Conservation (phyloP, 1,140 invertebrate species). For the Drosophila parabipectinata region DNA sequence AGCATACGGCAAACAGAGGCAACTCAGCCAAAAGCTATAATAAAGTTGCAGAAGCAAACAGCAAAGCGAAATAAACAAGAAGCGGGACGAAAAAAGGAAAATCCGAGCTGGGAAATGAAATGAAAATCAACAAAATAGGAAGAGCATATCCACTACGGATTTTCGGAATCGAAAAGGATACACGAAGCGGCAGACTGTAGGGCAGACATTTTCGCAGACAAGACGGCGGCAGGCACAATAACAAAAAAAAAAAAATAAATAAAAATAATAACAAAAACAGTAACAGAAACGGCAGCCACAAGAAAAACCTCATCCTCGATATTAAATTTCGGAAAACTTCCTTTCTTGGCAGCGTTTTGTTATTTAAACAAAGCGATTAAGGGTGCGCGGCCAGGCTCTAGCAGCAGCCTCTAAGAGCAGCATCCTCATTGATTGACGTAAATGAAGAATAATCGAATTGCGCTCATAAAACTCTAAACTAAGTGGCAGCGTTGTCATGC, state of each 20-base stretch:
- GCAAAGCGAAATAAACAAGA: constrained; percentile 70
- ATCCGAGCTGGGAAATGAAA: constrained; percentile 62
- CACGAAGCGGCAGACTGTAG: constrained; percentile 45
- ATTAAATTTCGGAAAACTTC: constrained; percentile 70
- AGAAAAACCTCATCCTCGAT: constrained; percentile 34
- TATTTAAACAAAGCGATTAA: constrained; percentile 74
- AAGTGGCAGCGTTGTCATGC: constrained; percentile 49
- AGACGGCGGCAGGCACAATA: constrained; percentile 47
- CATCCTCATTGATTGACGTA: constrained; percentile 75
- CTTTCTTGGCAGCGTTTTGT: constrained; percentile 37
- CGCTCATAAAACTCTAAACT: constrained; percentile 78
- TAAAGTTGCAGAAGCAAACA: constrained; percentile 80
- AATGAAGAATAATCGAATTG: constrained; percentile 84
- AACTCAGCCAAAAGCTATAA: constrained; percentile 80
- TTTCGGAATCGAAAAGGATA: constrained; percentile 67
- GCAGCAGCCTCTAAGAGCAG: constrained; percentile 40
- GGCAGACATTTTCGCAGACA: constrained; percentile 63
- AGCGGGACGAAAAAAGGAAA: constrained; percentile 27
- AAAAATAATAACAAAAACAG: neutral
- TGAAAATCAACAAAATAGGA: constrained; percentile 71
- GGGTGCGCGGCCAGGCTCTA: constrained; percentile 13
- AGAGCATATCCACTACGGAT: constrained; percentile 56
- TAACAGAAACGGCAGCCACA: constrained; percentile 16
- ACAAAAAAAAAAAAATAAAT: constrained; percentile 23
- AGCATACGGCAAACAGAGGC: constrained; percentile 75